A percentile compares a stretch with the other conserved stretches of the same genome.
phyloP scores from a whole-genome alignment of 2,888 invertebrate species.

The Parascotia fuliginaria region DNA sequence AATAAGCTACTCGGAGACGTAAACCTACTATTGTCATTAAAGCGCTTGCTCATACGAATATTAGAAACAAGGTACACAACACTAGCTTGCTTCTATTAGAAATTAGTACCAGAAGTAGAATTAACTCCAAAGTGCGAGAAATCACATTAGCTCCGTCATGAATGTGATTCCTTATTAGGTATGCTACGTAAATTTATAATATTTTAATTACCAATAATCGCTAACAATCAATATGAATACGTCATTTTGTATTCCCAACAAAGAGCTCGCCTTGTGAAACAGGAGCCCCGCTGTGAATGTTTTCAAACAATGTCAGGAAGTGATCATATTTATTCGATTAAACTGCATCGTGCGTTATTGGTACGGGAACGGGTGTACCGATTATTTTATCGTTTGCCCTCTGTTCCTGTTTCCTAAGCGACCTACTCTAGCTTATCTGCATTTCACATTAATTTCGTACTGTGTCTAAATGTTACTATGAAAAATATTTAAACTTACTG shows the following conservation, averaged over 20 bases:
- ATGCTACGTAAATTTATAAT: too few relatives aligned
- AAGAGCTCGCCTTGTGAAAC: slow-evolving; percentile 36
- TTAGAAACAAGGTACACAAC: too few relatives aligned
- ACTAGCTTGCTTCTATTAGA: too few relatives aligned
- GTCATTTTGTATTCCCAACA: neutral
- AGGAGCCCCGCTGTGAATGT: slow-evolving; percentile 51
- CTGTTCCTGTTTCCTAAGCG: slow-evolving; percentile 39
- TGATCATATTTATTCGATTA: slow-evolving; percentile 58
- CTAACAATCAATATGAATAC: neutral
- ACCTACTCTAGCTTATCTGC: slow-evolving; percentile 32
- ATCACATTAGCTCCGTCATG: too few relatives aligned
- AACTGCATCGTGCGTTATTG: slow-evolving; percentile 47
- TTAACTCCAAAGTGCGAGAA: too few relatives aligned
- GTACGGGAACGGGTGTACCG: slow-evolving; percentile 38
- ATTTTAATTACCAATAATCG: neutral
- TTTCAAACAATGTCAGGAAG: slow-evolving; percentile 68
- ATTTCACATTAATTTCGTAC: slow-evolving; percentile 23
- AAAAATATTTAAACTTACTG: too few relatives aligned
- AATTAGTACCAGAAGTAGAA: too few relatives aligned
- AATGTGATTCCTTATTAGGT: too few relatives aligned
- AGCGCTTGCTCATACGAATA: too few relatives aligned
- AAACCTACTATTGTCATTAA: too few relatives aligned
- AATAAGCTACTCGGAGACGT: too few relatives aligned
- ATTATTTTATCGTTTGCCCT: slow-evolving; percentile 39
- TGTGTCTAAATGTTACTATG: neutral